phyloP scores from a whole-genome alignment of 2,113 vertebrate genomes.

The Catharus minimus region DNA sequence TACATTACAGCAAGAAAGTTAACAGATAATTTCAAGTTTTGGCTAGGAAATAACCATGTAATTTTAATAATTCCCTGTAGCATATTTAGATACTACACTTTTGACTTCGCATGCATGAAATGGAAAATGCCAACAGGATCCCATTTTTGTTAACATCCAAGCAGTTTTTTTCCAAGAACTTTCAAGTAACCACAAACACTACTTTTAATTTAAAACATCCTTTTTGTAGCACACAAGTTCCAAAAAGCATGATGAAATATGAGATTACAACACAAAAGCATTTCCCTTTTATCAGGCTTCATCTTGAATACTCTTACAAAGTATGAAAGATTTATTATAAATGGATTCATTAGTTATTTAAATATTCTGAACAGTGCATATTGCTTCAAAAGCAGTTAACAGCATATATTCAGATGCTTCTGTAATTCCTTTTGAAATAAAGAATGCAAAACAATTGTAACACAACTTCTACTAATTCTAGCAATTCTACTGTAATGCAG shows the following conservation, averaged over 20 bases:
- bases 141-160: constrained; percentile 11
- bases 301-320: not conserved
- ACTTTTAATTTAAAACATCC: constrained; percentile 1
- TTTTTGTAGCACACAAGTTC: not conserved
- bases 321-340: not conserved
- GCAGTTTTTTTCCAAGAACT: not conserved
- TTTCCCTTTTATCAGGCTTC: not conserved
- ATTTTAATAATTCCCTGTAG: constrained; percentile 16
- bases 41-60: not conserved
- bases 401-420: not conserved
- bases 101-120: not conserved
- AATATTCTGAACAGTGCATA: not conserved
- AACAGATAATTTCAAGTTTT: not conserved
- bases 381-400: not conserved
- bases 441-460: not conserved
- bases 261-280: not conserved
- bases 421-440: not conserved
- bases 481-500: not conserved
- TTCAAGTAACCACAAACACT: not conserved
- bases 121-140: not conserved
- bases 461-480: not conserved
- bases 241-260: not conserved
- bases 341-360: not conserved
- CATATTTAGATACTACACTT: constrained; percentile 22
- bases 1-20: not conserved